Base-by-base conservation (phyloP, 2,888 invertebrate genomes). In the Anaspis maculata region DNA sequence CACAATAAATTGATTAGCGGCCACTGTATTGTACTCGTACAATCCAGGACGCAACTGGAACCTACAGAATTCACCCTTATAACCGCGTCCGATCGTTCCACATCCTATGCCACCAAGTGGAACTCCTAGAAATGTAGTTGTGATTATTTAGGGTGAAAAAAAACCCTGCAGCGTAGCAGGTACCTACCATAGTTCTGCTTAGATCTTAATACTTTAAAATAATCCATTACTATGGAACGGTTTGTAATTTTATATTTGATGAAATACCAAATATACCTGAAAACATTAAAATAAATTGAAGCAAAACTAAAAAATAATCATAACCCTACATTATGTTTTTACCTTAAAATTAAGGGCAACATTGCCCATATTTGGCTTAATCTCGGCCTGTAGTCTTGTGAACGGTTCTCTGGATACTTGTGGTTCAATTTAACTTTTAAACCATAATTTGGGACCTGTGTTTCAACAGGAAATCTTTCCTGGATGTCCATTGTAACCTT, bases 51-150 rank as follows among this genome's bases (percentile, higher is more conserved):
- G 76, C 57, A 96, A 70, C 62, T 90, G 88, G 62, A 80, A 95
- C 34, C 94, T 76, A 62, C 92, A 91, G 67, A 95, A 95, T 66
- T 92, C 91, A 11, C 95, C 95, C 54, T 80, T 79, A 65, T 78
- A 95, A 3, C 94, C 94, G 32, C 94, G 74, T 2, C 94, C 94
- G 51, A 96, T 94, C 1, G 85, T 79, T 1, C 83, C 84, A 43
- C 76, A 72, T 2, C 89, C 89, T 41, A 89, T 79, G 26, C 86
- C 87, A 34, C 89, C 89, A 45, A 87, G 69, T 2, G 88, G 88
- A 15, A 83, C 86, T 37, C 89, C 89, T 89, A 49, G 28, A 59
- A 46, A n/a, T n/a, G n/a, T n/a, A n/a, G n/a, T n/a, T n/a, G n/a
- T n/a, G n/a, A n/a, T n/a, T n/a, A n/a, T n/a, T n/a, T 5, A 25